Percentiles rank a stretch among this genome's conserved stretches.
Evolutionary conservation across 2,113 vertebrate species (phyloP).

Genomic region (Isichthys henryi): DNA sequence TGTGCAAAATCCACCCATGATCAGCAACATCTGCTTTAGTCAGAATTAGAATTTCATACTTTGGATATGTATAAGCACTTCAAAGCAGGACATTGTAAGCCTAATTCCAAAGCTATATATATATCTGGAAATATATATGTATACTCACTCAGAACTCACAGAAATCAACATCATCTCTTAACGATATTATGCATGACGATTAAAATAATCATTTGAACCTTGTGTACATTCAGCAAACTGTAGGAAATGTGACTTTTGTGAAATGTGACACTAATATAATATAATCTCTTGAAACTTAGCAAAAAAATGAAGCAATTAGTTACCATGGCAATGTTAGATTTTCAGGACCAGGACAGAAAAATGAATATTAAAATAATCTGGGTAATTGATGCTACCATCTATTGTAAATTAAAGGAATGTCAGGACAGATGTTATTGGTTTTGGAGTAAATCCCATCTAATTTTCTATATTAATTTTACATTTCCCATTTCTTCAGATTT

Average conservation of each 20-base stretch:
- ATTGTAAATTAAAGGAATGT: not conserved
- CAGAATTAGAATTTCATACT: not conserved
- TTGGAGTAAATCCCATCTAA: not conserved
- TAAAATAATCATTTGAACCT: not conserved
- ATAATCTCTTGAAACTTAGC: no score
- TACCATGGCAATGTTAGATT: not conserved
- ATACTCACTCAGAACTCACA: not conserved
- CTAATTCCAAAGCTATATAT: not conserved
- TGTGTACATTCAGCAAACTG: not conserved
- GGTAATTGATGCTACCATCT: not conserved
- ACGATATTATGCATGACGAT: not conserved
- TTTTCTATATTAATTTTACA: not conserved
- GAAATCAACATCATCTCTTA: not conserved
- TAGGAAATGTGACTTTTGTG: not conserved
- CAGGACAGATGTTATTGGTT: not conserved
- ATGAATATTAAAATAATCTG: not conserved
- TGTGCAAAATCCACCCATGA: not conserved
- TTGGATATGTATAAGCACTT: not conserved
- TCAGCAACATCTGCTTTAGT: not conserved
- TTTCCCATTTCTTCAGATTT: not conserved
- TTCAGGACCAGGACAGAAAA: not conserved
- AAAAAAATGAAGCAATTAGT: not conserved
- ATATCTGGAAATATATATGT: not conserved
- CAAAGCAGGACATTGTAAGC: not conserved
- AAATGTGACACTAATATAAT: not conserved